Percentiles rank a stretch among this genome's conserved stretches.
Conservation (phyloP, 2,888 invertebrate species). For the Oxycera nigricornis region DNA sequence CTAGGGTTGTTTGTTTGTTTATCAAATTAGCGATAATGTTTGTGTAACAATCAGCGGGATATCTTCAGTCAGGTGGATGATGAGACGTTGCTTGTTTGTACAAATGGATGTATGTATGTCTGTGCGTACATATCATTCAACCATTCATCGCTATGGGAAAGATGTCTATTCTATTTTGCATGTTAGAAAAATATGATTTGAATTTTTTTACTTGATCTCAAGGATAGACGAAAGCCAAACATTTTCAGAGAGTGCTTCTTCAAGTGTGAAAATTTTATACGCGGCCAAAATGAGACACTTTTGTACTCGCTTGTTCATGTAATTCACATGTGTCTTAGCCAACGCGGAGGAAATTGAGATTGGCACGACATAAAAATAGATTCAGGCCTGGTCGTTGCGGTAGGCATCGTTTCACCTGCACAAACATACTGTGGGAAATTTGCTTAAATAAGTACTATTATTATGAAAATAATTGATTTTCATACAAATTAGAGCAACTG, state of each 20-base stretch:
- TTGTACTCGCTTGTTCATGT: neutral
- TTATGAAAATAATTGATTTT: too few species aligned
- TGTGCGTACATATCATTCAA: too few species aligned
- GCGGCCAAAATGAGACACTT: neutral
- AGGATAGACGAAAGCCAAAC: neutral
- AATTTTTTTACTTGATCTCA: too few species aligned
- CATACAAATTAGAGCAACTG: too few species aligned
- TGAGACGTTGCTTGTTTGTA: too few species aligned
- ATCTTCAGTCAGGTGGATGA: constrained; percentile 14
- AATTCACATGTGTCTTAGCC: neutral
- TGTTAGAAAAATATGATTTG: too few species aligned
- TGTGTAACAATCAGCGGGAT: neutral
- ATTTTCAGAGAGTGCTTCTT: neutral
- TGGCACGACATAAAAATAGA: constrained; percentile 29
- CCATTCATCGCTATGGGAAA: too few species aligned
- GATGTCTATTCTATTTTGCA: too few species aligned
- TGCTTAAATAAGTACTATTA: too few species aligned
- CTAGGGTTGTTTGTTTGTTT: neutral
- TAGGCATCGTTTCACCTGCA: constrained; percentile 7
- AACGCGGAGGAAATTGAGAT: neutral
- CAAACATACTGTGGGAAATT: neutral
- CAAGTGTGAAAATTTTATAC: neutral
- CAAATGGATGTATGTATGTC: too few species aligned
- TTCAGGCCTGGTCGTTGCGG: constrained; percentile 3
- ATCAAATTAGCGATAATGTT: neutral